A percentile compares a stretch with the other conserved stretches of the same genome.
These are phyloP conservation scores for Magallana angulata DNA, from an alignment of 1,140 invertebrate genomes.

Conservation along the genomic window DNA sequence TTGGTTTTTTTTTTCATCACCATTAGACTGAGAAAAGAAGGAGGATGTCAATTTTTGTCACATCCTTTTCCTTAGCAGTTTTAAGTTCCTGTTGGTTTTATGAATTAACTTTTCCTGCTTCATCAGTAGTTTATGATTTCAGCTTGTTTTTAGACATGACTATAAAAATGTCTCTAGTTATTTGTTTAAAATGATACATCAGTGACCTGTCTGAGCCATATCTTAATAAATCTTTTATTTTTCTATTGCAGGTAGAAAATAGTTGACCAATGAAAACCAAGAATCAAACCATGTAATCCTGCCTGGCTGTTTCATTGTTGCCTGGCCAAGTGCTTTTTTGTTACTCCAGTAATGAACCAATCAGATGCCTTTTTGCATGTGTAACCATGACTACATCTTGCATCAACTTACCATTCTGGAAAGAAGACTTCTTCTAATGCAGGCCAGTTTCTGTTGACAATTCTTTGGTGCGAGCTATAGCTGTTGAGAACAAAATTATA, in stretches of 20 bases:
- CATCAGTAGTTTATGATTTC: too few species aligned
- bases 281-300: constrained; percentile 31
- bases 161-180: neutral
- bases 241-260: neutral
- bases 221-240: too few species aligned
- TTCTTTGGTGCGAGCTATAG: too few species aligned
- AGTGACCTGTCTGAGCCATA: neutral
- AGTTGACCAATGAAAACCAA: constrained; percentile 31
- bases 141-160: too few species aligned
- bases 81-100: too few species aligned
- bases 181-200: neutral
- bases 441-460: too few species aligned
- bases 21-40: too few species aligned
- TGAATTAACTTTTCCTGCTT: too few species aligned
- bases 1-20: too few species aligned
- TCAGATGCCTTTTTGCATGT: constrained; percentile 4
- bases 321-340: constrained; percentile 19
- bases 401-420: neutral
- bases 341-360: constrained; percentile 1
- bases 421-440: neutral
- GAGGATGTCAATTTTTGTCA: too few species aligned
- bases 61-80: too few species aligned
- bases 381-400: neutral
- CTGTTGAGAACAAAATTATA: too few species aligned
- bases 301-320: constrained; percentile 14